Percentiles rank a stretch among this genome's conserved stretches.
Conservation (phyloP, 2,113 vertebrate species). For the Ameiurus melas region DNA sequence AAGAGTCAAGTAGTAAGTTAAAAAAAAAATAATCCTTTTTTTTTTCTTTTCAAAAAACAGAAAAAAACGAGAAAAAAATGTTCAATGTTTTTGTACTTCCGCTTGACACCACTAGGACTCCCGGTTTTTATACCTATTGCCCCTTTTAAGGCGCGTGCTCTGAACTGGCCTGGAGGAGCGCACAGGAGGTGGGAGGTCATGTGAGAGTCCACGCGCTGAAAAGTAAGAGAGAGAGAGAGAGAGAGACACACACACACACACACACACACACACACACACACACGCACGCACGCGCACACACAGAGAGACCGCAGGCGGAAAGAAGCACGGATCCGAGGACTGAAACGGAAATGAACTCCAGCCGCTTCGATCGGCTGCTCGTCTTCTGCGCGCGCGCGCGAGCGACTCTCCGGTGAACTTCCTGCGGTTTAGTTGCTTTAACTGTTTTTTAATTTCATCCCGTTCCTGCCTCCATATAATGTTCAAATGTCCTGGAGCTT, state of each 20-base stretch:
- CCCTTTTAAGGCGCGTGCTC: constrained; percentile 61
- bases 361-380: not conserved
- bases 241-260: not conserved
- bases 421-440: constrained; percentile 63
- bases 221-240: constrained; percentile 34
- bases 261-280: too few species aligned
- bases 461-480: constrained; percentile 13
- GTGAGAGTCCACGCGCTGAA: constrained; percentile 77
- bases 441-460: constrained; percentile 31
- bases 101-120: not conserved
- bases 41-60: too few species aligned
- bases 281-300: too few species aligned
- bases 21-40: too few species aligned
- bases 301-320: not conserved
- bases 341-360: constrained; percentile 18
- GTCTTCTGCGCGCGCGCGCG: not conserved
- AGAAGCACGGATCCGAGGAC: not conserved
- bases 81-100: constrained; percentile 29
- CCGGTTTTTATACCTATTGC: constrained; percentile 19
- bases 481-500: constrained; percentile 61
- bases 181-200: constrained; percentile 74
- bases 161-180: constrained; percentile 55
- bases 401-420: constrained; percentile 45
- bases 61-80: too few species aligned
- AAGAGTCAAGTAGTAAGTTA: not conserved